Evolutionary conservation across 2,797 vertebrate species (phyloP).

Genomic region (Eleutherodactylus coqui): DNA sequence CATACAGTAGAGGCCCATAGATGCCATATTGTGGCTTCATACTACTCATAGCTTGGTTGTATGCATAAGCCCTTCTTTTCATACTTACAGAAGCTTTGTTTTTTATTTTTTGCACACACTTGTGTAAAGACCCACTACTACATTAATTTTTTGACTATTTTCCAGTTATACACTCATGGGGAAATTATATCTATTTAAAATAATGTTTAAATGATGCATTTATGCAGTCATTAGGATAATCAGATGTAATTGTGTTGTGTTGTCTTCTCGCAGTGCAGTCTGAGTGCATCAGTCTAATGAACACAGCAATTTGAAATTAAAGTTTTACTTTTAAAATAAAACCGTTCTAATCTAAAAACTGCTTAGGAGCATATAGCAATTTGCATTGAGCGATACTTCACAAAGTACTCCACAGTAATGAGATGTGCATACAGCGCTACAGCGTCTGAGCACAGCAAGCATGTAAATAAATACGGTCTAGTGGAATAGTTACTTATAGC

Average conservation of each 20-base stretch:
- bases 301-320: slow-evolving; percentile 46
- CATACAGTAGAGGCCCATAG: no score
- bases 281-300: slow-evolving; percentile 52
- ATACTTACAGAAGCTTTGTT: neutral
- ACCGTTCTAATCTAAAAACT: neutral
- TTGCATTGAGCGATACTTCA: slow-evolving; percentile 17
- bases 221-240: slow-evolving; percentile 53
- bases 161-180: slow-evolving; percentile 42
- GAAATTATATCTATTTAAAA: slow-evolving; percentile 50
- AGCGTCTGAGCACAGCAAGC: neutral
- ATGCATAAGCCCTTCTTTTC: neutral
- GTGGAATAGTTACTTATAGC: neutral
- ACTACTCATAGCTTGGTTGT: no score
- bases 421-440: neutral
- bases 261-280: slow-evolving; percentile 28
- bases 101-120: neutral
- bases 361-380: neutral
- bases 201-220: slow-evolving; percentile 50
- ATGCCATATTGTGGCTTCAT: no score
- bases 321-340: slow-evolving; percentile 38
- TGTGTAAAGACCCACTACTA: neutral
- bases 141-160: slow-evolving; percentile 22
- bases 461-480: neutral
- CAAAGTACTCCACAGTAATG: neutral
- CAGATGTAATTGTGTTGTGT: slow-evolving; percentile 53